Evolutionary conservation across 2,888 invertebrate species (phyloP).

Genomic region (Ctenicera cuprea): DNA sequence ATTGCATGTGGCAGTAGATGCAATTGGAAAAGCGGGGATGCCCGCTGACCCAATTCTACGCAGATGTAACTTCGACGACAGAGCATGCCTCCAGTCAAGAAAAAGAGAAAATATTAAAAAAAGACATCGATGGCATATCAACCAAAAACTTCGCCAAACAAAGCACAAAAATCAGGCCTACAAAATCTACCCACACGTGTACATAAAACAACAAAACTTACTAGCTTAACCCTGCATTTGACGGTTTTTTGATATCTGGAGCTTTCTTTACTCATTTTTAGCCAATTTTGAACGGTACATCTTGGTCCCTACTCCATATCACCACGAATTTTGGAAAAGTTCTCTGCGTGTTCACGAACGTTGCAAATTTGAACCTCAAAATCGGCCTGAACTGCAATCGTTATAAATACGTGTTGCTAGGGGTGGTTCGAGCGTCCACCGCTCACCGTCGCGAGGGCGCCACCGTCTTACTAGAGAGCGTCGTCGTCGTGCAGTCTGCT

Average conservation of each 20-base stretch:
- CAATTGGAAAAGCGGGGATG: slow-evolving; percentile 27
- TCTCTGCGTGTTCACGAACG: neutral
- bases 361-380: slow-evolving; percentile 36
- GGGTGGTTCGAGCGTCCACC: slow-evolving; percentile 46
- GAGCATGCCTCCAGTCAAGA: neutral
- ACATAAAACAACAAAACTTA: slow-evolving; percentile 56
- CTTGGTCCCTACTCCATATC: slow-evolving; percentile 27
- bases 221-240: slow-evolving; percentile 62
- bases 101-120: neutral
- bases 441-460: slow-evolving; percentile 58
- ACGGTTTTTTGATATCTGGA: slow-evolving; percentile 58
- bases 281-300: slow-evolving; percentile 6
- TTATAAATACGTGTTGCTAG: slow-evolving; percentile 58
- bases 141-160: neutral
- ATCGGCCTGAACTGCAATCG: slow-evolving; percentile 46
- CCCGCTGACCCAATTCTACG: slow-evolving; percentile 24
- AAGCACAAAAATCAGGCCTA: neutral
- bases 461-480: slow-evolving; percentile 49
- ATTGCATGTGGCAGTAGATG: slow-evolving; percentile 30
- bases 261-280: slow-evolving; percentile 50
- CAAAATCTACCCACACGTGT: slow-evolving; percentile 31
- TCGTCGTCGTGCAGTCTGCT: slow-evolving; percentile 55
- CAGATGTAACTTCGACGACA: slow-evolving; percentile 2
- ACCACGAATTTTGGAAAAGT: slow-evolving; percentile 18
- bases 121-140: neutral